phyloP scores from a whole-genome alignment of 2,113 vertebrate genomes.

The Periophthalmus modestus region DNA sequence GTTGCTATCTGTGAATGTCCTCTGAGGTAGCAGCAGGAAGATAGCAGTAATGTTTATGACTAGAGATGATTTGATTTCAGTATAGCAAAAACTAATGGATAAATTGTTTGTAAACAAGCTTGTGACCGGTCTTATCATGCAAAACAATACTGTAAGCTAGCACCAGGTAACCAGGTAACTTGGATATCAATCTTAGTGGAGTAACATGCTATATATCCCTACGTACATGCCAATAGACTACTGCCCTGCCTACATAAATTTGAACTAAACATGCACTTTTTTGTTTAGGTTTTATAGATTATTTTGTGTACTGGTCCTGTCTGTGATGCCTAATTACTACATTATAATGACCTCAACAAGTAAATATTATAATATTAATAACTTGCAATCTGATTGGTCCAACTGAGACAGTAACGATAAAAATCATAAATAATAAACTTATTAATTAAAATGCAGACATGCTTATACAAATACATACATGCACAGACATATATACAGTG shows the following conservation, averaged over 20 bases:
- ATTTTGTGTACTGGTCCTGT: background rate
- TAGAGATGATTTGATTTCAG: background rate
- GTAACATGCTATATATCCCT: background rate
- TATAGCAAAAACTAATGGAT: background rate
- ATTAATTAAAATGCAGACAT: constrained; percentile 19
- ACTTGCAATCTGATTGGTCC: background rate
- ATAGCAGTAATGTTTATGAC: background rate
- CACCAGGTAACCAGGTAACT: background rate
- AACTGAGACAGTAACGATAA: background rate
- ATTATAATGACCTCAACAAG: background rate
- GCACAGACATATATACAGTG: constrained; percentile 14
- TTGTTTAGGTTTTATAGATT: background rate
- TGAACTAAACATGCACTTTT: background rate
- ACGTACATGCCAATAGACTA: background rate
- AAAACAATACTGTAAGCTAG: background rate
- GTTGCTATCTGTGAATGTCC: background rate
- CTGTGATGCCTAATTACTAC: background rate
- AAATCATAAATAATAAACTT: background rate
- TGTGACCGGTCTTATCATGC: background rate
- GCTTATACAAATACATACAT: constrained; percentile 23
- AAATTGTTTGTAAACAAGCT: background rate
- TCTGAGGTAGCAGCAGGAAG: background rate
- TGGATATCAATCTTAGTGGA: background rate
- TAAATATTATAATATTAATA: background rate
- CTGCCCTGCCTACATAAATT: background rate